Conservation (phyloP, 1,140 invertebrate genomes). For the Scaptomyza pallida region DNA sequence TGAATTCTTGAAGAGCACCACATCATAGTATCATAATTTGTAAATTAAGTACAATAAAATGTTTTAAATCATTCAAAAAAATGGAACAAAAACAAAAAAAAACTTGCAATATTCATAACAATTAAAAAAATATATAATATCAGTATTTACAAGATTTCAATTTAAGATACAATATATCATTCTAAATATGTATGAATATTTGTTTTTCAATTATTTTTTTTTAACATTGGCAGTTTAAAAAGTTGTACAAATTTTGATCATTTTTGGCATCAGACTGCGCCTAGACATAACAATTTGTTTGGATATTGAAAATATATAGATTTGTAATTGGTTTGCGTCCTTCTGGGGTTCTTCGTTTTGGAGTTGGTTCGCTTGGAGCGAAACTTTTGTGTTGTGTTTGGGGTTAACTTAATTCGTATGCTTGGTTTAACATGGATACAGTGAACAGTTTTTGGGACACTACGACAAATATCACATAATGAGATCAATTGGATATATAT, state of each 20-base stretch:
- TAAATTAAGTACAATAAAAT: conserved; percentile 74
- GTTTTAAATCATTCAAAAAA: conserved; percentile 43
- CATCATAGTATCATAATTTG: conserved; percentile 39
- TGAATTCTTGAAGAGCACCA: conserved; percentile 48
- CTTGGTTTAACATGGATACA: conserved; percentile 71
- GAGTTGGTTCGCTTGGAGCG: conserved; percentile 55
- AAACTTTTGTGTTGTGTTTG: conserved; percentile 16
- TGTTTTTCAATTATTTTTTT: conserved; percentile 9
- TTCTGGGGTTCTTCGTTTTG: conserved; percentile 2
- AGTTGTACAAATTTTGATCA: conserved; percentile 28
- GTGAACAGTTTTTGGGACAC: conserved; percentile 77
- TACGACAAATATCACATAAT: conserved; percentile 83
- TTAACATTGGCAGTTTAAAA: conserved; percentile 44
- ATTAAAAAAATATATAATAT: conserved; percentile 36
- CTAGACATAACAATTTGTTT: conserved; percentile 9
- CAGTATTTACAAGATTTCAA: conserved; percentile 66
- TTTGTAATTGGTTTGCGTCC: conserved; percentile 6
- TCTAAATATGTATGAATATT: conserved; percentile 28
- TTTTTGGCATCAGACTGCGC: conserved; percentile 11
- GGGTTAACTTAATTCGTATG: conserved; percentile 57
- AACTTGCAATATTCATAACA: conserved; percentile 61
- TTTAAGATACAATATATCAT: conserved; percentile 20
- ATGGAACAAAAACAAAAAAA: conserved; percentile 70
- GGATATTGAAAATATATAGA: not conserved
- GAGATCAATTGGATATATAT: conserved; percentile 80